A percentile compares a stretch with the other conserved stretches of the same genome.
phyloP scores from a whole-genome alignment of 1,140 invertebrate species.

The Phymorhynchus buccinoides region DNA sequence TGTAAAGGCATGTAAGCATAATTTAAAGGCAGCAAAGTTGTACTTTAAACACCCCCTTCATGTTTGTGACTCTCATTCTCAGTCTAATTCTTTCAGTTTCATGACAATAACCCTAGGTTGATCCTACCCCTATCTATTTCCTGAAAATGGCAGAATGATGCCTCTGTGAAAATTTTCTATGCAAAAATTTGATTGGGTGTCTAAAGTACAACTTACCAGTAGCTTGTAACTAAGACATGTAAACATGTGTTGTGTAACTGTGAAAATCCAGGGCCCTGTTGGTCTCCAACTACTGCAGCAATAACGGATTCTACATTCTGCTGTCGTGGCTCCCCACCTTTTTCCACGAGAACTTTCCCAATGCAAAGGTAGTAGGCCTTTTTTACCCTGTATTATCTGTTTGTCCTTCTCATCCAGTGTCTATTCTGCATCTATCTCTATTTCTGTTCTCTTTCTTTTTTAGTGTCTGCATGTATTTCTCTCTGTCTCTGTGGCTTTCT shows the following conservation, averaged over 20 bases:
- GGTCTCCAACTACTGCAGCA: constrained; percentile 82
- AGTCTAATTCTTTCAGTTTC: neutral
- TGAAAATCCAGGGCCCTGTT: constrained; percentile 80
- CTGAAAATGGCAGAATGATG: too few species aligned
- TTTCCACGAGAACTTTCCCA: constrained; percentile 80
- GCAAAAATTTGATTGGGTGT: too few species aligned
- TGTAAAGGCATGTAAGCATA: too few species aligned
- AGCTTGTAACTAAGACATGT: neutral
- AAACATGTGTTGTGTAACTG: constrained; percentile 52
- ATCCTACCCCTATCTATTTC: too few species aligned
- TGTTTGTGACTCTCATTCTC: neutral
- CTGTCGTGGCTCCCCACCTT: constrained; percentile 84
- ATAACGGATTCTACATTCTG: constrained; percentile 84
- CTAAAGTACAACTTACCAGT: neutral
- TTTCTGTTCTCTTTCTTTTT: neutral
- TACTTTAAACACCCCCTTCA: too few species aligned
- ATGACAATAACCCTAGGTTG: too few species aligned
- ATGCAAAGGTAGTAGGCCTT: constrained; percentile 64
- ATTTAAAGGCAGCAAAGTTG: too few species aligned
- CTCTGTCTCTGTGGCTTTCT: neutral
- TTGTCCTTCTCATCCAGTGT: neutral
- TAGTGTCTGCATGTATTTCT: neutral
- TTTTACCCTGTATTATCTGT: neutral
- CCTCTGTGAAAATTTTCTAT: too few species aligned
- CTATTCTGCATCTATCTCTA: neutral